A percentile compares a stretch with the other conserved stretches of the same genome.
Conservation (phyloP, 2,797 vertebrate species). For the Odontamblyopus rebecca region DNA sequence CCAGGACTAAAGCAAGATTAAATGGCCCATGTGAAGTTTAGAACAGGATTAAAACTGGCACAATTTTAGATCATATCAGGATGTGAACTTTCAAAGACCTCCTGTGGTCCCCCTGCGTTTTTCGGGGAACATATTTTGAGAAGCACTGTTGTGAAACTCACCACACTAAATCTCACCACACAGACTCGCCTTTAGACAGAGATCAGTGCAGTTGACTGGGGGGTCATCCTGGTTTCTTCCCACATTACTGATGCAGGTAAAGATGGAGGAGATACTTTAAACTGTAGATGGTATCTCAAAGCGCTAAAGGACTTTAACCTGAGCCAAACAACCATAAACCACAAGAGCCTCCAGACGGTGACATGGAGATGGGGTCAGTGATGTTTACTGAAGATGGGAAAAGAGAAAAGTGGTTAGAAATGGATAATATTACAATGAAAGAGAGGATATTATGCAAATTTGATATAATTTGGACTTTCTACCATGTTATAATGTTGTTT, state of each 20-base stretch:
- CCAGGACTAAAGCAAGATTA: background rate
- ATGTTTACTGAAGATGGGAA: background rate
- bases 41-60: too few relatives aligned
- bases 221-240: constrained; percentile 44
- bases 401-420: background rate
- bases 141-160: background rate
- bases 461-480: too few relatives aligned
- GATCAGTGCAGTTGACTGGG: constrained; percentile 9
- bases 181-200: constrained; percentile 25
- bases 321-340: constrained; percentile 55
- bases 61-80: background rate
- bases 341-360: constrained; percentile 20
- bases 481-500: too few relatives aligned
- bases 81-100: background rate
- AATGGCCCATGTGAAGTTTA: too few relatives aligned
- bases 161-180: background rate
- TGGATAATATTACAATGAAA: too few relatives aligned
- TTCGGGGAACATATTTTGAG: background rate
- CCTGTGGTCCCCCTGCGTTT: background rate
- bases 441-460: too few relatives aligned
- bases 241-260: constrained; percentile 43
- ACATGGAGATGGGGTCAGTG: constrained; percentile 25
- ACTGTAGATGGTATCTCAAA: constrained; percentile 60
- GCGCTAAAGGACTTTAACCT: constrained; percentile 15
- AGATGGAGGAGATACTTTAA: constrained; percentile 28